phyloP scores from a whole-genome alignment of 2,888 invertebrate species.

The Morpho helenor region DNA sequence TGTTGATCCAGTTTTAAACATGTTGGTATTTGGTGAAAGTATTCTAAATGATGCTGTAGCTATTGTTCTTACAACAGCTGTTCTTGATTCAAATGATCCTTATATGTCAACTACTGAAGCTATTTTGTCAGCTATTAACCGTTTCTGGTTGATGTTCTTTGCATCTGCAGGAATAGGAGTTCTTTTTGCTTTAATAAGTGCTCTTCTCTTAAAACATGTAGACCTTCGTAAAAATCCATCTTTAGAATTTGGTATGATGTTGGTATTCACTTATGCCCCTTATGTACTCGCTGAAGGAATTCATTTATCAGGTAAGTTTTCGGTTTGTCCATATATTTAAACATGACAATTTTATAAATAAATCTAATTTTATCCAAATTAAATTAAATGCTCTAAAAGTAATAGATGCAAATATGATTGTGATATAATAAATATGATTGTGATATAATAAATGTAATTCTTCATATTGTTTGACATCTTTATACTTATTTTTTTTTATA shows the following conservation, averaged over 20 bases:
- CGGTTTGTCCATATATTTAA: background rate
- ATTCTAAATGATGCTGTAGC: constrained; percentile 99
- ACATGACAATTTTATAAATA: too few relatives aligned
- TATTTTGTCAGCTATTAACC: constrained; percentile 90
- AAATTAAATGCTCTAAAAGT: too few relatives aligned
- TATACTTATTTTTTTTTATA: too few relatives aligned
- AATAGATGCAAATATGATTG: too few relatives aligned
- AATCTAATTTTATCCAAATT: too few relatives aligned
- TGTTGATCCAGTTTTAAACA: constrained; percentile 98
- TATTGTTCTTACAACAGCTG: constrained; percentile 96
- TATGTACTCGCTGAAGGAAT: constrained; percentile 98
- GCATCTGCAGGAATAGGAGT: constrained; percentile 98
- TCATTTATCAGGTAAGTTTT: constrained; percentile 88
- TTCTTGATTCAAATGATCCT: constrained; percentile 82
- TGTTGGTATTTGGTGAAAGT: constrained; percentile 98
- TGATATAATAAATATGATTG: too few relatives aligned
- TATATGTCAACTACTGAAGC: constrained; percentile 87
- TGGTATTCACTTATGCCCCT: constrained; percentile 98
- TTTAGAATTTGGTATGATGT: constrained; percentile 98
- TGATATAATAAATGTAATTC: too few relatives aligned
- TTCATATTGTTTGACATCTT: too few relatives aligned
- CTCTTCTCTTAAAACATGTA: constrained; percentile 94
- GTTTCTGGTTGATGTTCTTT: constrained; percentile 98
- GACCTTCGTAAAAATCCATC: constrained; percentile 98
- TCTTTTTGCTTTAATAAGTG: constrained; percentile 95